Percentiles rank a stretch among this genome's conserved stretches.
Evolutionary conservation across 2,797 vertebrate genomes (phyloP).

Genomic region (Stomatorhinus walkeri): DNA sequence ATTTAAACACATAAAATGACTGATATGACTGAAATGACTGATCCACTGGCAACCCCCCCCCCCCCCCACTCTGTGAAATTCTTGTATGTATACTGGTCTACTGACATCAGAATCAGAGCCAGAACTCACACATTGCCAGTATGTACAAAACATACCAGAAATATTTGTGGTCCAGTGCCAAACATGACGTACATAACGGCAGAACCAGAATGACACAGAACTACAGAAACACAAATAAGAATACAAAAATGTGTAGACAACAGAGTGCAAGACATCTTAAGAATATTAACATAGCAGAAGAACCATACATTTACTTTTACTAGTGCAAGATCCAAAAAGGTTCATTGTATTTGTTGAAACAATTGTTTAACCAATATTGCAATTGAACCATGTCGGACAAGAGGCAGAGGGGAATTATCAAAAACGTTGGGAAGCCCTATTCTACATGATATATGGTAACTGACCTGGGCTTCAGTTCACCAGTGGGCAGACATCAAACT

Average conservation of each 20-base stretch:
- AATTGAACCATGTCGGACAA: not conserved
- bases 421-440: not conserved
- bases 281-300: not conserved
- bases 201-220: not conserved
- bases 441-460: not conserved
- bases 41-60: not conserved
- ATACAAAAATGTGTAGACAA: not conserved
- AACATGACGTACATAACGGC: not conserved
- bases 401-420: not conserved
- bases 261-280: not conserved
- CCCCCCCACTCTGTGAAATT: not conserved
- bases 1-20: not conserved
- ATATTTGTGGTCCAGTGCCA: not conserved
- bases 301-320: not conserved
- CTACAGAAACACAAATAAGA: not conserved
- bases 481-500: not conserved
- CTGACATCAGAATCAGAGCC: not conserved
- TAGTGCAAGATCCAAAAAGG: not conserved
- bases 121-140: not conserved
- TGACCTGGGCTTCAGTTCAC: not conserved
- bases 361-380: not conserved
- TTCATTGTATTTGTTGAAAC: not conserved
- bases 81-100: not conserved
- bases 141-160: not conserved
- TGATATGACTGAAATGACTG: not conserved